phyloP scores from a whole-genome alignment of 2,888 invertebrate genomes.

The Lithophane semibrunnea region DNA sequence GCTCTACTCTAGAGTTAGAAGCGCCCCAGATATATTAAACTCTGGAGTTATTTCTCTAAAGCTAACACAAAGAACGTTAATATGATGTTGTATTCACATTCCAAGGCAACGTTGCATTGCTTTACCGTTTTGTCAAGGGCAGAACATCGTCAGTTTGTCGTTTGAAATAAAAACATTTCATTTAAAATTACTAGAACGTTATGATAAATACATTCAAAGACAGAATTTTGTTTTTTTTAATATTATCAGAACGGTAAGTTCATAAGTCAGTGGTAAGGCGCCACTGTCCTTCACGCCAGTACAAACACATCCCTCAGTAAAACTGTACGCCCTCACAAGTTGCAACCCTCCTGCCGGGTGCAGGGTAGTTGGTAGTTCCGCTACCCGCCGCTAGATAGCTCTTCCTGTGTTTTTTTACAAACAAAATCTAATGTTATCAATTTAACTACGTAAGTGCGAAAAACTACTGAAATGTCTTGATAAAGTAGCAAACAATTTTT shows the following conservation, averaged over 20 bases:
- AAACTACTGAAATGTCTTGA: neutral
- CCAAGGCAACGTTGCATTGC: neutral
- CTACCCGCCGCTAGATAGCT: constrained; percentile 71
- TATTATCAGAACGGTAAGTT: neutral
- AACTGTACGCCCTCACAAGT: constrained; percentile 14
- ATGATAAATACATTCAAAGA: neutral
- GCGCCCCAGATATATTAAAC: neutral
- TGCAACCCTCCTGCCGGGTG: constrained; percentile 56
- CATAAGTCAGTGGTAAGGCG: constrained; percentile 13
- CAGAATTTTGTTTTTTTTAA: neutral
- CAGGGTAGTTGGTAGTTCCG: constrained; percentile 62
- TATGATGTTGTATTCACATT: neutral
- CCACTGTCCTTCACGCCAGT: constrained; percentile 17
- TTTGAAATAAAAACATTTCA: neutral
- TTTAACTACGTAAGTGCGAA: neutral
- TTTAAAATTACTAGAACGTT: neutral
- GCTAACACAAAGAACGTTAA: neutral
- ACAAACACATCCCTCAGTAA: constrained; percentile 3
- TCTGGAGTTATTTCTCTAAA: neutral
- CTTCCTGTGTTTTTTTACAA: constrained; percentile 8
- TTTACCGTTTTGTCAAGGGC: neutral
- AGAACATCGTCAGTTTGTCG: neutral
- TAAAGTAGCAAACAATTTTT: neutral
- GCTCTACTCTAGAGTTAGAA: no score
- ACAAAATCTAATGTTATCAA: neutral